Conservation (phyloP, 1,140 invertebrate genomes). For the Drosophila nigromelanica region DNA sequence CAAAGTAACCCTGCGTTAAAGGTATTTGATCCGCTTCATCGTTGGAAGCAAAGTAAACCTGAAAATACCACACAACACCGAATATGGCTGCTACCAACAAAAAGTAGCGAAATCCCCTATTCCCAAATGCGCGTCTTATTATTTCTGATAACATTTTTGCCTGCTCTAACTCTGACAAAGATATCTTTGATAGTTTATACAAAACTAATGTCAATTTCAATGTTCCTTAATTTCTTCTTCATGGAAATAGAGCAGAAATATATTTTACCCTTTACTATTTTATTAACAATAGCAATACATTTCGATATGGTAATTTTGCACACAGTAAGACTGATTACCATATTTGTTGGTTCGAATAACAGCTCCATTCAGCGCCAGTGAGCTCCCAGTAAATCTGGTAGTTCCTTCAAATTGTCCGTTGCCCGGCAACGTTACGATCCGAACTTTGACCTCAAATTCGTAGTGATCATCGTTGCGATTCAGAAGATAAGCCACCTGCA, state of each 20-base stretch:
- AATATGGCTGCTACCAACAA: neutral
- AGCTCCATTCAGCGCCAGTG: conserved; percentile 19
- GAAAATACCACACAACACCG: neutral
- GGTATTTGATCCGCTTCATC: neutral
- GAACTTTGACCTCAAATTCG: conserved; percentile 34
- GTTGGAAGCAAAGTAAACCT: neutral
- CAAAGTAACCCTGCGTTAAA: conserved; percentile 18
- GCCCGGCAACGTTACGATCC: conserved; percentile 28
- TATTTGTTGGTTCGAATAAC: conserved; percentile 43
- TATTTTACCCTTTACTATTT: neutral
- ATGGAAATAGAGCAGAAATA: too few species aligned
- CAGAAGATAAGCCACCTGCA: conserved; percentile 85
- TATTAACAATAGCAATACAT: conserved; percentile 72
- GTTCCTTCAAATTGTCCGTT: conserved; percentile 43
- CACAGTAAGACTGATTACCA: conserved; percentile 40
- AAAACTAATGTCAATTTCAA: neutral
- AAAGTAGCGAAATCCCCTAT: neutral
- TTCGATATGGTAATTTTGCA: conserved; percentile 42
- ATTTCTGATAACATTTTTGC: neutral
- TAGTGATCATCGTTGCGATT: neutral
- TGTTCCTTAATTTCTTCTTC: too few species aligned
- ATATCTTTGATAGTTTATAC: neutral
- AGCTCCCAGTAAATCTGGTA: neutral
- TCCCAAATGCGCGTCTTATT: neutral
- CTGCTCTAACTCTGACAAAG: neutral